Percentiles rank a stretch among this genome's conserved stretches.
phyloP scores from a whole-genome alignment of 23 tunicate species.

The Phallusia fumigata region DNA sequence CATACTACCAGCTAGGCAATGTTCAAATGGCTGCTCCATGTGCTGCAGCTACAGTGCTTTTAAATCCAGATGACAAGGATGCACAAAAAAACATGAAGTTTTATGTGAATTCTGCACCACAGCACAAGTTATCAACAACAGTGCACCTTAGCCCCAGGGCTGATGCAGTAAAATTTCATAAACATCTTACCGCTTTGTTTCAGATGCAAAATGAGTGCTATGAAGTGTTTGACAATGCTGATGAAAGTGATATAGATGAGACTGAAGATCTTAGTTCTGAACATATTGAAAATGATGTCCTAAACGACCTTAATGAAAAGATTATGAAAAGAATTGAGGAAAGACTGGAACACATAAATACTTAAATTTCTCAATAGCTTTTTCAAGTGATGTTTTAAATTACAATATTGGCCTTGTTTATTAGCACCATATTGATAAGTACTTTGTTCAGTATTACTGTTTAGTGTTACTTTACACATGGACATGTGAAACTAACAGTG shows the following conservation, averaged over 20 bases:
- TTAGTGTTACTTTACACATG: background rate
- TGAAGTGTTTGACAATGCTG: background rate
- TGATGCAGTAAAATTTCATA: constrained; percentile 38
- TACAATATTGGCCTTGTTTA: too few relatives aligned
- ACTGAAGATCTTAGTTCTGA: background rate
- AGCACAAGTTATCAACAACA: background rate
- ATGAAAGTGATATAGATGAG: background rate
- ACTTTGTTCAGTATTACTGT: too few relatives aligned
- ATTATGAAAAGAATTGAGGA: background rate
- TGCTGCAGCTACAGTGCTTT: constrained; percentile 50
- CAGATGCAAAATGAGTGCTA: background rate
- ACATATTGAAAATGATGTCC: background rate
- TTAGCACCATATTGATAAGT: too few relatives aligned
- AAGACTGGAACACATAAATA: background rate
- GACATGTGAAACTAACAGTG: background rate
- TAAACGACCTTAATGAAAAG: background rate
- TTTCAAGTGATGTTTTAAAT: too few relatives aligned
- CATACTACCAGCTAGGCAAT: constrained; percentile 41
- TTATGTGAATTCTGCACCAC: constrained; percentile 23
- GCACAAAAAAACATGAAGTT: constrained; percentile 36
- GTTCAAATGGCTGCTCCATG: constrained; percentile 42
- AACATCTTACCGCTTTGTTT: background rate
- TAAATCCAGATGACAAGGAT: constrained; percentile 31
- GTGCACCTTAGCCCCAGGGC: constrained; percentile 32
- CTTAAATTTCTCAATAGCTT: background rate